Conservation (phyloP, 2,113 vertebrate genomes). For the Mola mola region DNA sequence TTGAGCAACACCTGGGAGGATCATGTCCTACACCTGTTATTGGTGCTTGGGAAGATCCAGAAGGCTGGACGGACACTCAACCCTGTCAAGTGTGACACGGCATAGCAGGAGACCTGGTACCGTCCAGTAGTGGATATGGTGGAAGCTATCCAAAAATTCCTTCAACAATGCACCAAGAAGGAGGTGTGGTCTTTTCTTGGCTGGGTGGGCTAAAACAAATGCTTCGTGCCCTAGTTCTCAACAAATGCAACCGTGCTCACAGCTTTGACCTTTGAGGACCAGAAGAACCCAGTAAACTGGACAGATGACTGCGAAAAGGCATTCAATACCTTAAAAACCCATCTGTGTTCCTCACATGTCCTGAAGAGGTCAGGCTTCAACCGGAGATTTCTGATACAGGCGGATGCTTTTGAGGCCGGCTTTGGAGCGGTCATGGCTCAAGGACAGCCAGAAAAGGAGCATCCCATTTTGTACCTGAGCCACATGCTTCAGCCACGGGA, state of each 20-base stretch:
- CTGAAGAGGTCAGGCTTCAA: background rate
- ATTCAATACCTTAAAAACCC: background rate
- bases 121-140: constrained; percentile 9
- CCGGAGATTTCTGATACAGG: background rate
- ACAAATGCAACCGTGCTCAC: background rate
- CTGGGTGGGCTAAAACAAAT: background rate
- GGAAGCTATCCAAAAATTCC: constrained; percentile 9
- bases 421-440: background rate
- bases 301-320: background rate
- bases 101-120: background rate
- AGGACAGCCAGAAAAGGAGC: background rate
- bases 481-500: background rate
- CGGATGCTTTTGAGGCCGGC: background rate
- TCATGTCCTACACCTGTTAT: background rate
- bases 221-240: background rate
- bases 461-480: background rate
- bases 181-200: background rate
- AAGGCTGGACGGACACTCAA: background rate
- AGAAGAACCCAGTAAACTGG: background rate
- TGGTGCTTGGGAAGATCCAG: background rate
- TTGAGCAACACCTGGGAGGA: constrained; percentile 5
- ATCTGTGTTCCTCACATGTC: background rate
- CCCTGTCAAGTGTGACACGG: constrained; percentile 3
- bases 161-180: background rate
- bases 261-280: background rate